Evolutionary conservation across 1,140 invertebrate species (phyloP), one percentile per base, ranked within the genome.

Genomic region (Zaprionus kolodkinae): DNA sequence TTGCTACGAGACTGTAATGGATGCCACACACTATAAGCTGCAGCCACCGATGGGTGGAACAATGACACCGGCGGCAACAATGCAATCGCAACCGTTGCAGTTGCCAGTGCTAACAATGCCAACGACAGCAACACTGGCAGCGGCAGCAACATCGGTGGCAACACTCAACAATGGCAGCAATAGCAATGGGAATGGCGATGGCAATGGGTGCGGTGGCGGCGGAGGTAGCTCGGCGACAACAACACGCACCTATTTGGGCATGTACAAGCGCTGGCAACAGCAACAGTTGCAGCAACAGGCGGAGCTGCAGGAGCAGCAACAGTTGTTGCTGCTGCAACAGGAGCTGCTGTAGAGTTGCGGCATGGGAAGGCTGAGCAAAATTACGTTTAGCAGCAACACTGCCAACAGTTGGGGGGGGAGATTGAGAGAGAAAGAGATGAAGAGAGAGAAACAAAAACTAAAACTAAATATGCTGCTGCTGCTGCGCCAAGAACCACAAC

Each of bases 241-340:
- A 43, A 68, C 76, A 30, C 74, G 71, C 70, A 77, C 83, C 63
- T 87, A 87, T 68, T 76, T 88, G 66, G 83, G 83, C 43, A 87
- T 88, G 78, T 87, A 87, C 56, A 87, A 87, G 74, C 84, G 84
- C 54, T 87, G 84, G 86, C 85, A 89, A 65, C 85, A 89, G 63
- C 86, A 90, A 50, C 83, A 85, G 65, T 48, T 89, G 78, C 85
- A 88, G 45, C 80, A 88, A 59, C 84, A 88, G 50, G 81, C 78
- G 7, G 81, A 89, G 48, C 57, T 89, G 76, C 76, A 90, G 17
- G 81, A 80, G 72, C 86, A 90, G 57, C 86, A 90, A 36, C 83
- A 91, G 36, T 70, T 81, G 57, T 63, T 91, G 77, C 71, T 87
- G 62, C 36, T 91, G 80, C 83, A 90, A 48, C 87, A 90, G 75